phyloP scores from a whole-genome alignment of 2,888 invertebrate species.

The Heteropelma amictum region DNA sequence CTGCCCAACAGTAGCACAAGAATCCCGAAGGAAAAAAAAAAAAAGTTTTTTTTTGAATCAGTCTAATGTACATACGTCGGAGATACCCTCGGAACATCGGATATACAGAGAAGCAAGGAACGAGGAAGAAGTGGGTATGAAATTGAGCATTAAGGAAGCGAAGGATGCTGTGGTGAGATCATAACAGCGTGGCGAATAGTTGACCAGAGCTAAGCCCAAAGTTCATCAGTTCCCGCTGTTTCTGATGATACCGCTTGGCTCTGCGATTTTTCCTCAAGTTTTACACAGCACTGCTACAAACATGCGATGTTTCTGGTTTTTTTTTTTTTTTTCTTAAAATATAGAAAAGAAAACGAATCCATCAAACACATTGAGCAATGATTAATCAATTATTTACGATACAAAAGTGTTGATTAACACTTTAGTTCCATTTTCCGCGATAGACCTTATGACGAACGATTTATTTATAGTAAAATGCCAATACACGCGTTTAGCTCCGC shows the following conservation, averaged over 20 bases:
- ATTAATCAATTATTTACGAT: no score
- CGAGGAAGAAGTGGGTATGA: conserved; percentile 63
- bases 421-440: background rate
- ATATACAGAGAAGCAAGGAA: conserved; percentile 50
- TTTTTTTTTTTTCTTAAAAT: background rate
- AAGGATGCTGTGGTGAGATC: conserved; percentile 60
- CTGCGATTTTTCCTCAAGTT: conserved; percentile 4
- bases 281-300: no score
- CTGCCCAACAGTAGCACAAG: no score
- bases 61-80: conserved; percentile 5
- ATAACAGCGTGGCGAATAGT: conserved; percentile 57
- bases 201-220: conserved; percentile 44
- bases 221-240: conserved; percentile 52
- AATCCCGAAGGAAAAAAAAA: no score
- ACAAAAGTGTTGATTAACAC: no score
- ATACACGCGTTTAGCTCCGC: conserved; percentile 5
- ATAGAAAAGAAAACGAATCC: no score
- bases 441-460: conserved; percentile 2
- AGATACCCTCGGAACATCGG: conserved; percentile 7
- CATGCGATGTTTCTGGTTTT: no score
- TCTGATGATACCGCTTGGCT: conserved; percentile 6
- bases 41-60: no score
- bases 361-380: no score
- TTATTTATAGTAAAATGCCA: conserved; percentile 37
- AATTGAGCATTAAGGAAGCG: conserved; percentile 63